Evolutionary conservation across 1,140 invertebrate genomes (phyloP).

Genomic region (Drosophila serrata): DNA sequence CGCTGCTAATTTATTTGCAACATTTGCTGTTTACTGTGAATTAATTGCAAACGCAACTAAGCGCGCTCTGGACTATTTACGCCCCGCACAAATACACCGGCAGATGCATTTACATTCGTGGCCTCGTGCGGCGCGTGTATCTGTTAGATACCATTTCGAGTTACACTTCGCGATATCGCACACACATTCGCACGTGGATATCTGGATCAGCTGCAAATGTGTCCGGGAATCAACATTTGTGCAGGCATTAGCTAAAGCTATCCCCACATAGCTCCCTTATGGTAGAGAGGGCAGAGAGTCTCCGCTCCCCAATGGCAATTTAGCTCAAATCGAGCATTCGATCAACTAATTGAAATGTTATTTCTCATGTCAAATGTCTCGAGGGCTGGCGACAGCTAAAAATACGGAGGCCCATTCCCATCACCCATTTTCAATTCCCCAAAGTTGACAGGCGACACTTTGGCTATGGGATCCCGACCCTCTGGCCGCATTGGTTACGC

Average conservation of each 20-base stretch:
- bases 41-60: conserved; percentile 82
- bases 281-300: neutral
- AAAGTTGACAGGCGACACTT: conserved; percentile 72
- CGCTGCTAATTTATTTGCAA: conserved; percentile 81
- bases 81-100: conserved; percentile 48
- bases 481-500: conserved; percentile 56
- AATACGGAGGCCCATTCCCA: conserved; percentile 47
- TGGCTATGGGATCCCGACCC: conserved; percentile 48
- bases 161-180: conserved; percentile 49
- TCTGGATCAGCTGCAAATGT: conserved; percentile 46
- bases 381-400: conserved; percentile 69
- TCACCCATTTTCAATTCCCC: conserved; percentile 21
- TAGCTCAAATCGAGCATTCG: conserved; percentile 47
- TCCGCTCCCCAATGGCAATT: conserved; percentile 30
- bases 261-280: neutral
- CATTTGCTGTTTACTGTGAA: conserved; percentile 83
- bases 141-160: conserved; percentile 50
- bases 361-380: conserved; percentile 69
- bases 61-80: conserved; percentile 77
- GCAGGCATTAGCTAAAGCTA: conserved; percentile 43
- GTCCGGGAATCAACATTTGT: conserved; percentile 55
- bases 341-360: conserved; percentile 77
- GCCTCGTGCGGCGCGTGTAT: conserved; percentile 30
- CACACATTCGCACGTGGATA: conserved; percentile 50
- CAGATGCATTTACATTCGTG: conserved; percentile 17